Evolutionary conservation across 2,113 vertebrate genomes (phyloP), one percentile per base, ranked within the genome.

Genomic region (Boleophthalmus pectinirostris): DNA sequence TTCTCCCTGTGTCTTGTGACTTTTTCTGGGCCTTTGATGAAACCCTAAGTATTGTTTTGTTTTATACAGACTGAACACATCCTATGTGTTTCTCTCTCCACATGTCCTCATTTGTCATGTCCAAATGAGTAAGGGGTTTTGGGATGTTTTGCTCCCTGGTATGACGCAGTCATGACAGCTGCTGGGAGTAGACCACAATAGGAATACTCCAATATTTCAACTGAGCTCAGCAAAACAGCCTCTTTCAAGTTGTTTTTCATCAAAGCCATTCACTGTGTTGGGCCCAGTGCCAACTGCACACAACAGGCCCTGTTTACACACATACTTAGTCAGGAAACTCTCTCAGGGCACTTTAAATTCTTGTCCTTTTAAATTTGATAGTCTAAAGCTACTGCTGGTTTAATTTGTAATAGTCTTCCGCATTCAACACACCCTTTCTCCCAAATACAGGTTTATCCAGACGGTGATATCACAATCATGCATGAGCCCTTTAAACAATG

Each of bases 401-500:
- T 61, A 25, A 7, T 58, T 58, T 25, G 56, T 0, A 1, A 24
- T 14, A n/a, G 25, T 24, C 23, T 14, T 43, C 38, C 10, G 8
- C 13, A 18, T 2, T 61, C 5, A 25, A 29, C 14, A 4, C n/a
- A 29, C 11, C 25, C 58, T 16, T 3, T 56, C 56, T 58, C 21
- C 24, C 15, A 33, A 61, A 33, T 61, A 15, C n/a, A 11, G 8
- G 11, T 58, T 24, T 58, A 25, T 0, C 15, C 5, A 9, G 2
- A 15, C 29, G 20, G 18, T 33, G 1, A 18, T 33, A 33, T 2
- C 25, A 57, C 11, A 23, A 2, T 18, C 14, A 15, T 33, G 25
- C 24, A 29, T 14, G 35, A 82, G 75, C 82, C 74, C 75, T 80
- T 82, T 86, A 79, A 83, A 51, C 71, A 49, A 51, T 56, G 75